phyloP scores from a whole-genome alignment of 2,888 invertebrate species.

The Abscondita cerata region DNA sequence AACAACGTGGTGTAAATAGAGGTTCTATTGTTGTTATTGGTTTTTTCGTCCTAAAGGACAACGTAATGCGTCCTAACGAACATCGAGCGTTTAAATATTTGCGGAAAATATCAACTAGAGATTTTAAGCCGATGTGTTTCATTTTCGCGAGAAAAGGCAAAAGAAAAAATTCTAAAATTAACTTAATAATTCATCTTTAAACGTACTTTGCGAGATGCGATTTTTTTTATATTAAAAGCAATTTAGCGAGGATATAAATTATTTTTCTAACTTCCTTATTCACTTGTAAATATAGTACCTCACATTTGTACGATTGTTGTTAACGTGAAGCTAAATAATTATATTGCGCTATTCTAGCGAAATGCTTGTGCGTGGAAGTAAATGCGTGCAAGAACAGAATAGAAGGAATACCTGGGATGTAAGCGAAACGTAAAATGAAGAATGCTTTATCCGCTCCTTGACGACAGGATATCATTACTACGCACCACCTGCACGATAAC shows the following conservation, averaged over 20 bases:
- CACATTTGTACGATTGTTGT: neutral
- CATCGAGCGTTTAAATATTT: constrained; percentile 34
- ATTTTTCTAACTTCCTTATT: neutral
- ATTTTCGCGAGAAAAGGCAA: constrained; percentile 12
- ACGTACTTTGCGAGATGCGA: neutral
- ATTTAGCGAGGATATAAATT: neutral
- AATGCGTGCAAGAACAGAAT: constrained; percentile 12
- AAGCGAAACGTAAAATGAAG: constrained; percentile 17
- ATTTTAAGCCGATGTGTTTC: neutral
- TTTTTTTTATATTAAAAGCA: neutral
- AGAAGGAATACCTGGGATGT: constrained; percentile 8
- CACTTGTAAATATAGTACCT: neutral
- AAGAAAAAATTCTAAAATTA: constrained; percentile 22
- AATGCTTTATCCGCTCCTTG: constrained; percentile 22
- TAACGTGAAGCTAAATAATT: neutral
- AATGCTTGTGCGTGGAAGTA: too few relatives aligned
- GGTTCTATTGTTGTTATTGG: constrained; percentile 15
- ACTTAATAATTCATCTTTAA: constrained; percentile 9
- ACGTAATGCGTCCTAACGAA: constrained; percentile 25
- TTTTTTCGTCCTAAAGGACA: constrained; percentile 16
- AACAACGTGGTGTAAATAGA: constrained; percentile 19
- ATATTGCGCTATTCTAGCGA: neutral
- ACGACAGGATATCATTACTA: constrained; percentile 39
- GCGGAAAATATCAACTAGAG: constrained; percentile 25
- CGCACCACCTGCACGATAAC: constrained; percentile 38